Base-by-base conservation (phyloP, 2,113 vertebrate genomes). In the Xiphophorus hellerii region DNA sequence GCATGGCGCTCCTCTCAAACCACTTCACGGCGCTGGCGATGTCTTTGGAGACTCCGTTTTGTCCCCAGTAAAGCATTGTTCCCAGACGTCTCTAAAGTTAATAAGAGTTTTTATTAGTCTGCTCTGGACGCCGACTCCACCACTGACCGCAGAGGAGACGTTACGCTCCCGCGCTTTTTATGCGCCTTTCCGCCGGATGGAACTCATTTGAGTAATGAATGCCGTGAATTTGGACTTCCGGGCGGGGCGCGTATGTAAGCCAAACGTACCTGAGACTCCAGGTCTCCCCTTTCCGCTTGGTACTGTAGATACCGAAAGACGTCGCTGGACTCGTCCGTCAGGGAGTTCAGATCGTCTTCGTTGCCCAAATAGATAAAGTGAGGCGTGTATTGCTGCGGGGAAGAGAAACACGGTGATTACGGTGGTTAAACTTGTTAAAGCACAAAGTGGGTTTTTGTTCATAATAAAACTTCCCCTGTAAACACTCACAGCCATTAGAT, bases 21-120 rank as follows among this genome's bases (percentile, higher is more conserved):
- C 97, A 98, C 77, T 94, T 94, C n/a, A 94, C 80, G 0, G 96
- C 97, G 0, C 92, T 92, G 67, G 74, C 87, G 0, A 92, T 86
- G 81, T 99, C 96, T 94, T 97, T 97, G 17, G 92, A 48, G 64
- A 87, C 8, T 75, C 88, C 80, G 4, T 73, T 95, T 10, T 96
- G 95, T 25, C 97, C 97, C 96, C 96, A 98, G 82, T 96, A 96
- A 27, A 96, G 91, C 94, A 97, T 96, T 78, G 93, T 92, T 68
- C 95, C 97, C 88, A 98, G 35, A 14, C 87, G 89, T 95, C 95
- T 97, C 97, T 98, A 35, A 66, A 87, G 60, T 78, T 68, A 86
- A 81, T 15, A 42, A 28, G 5, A 70, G 27, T 66, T 61, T 80
- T 67, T 73, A 81, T 76, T 78, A 73, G 75, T 28, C 28, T 71